A percentile compares a stretch with the other conserved stretches of the same genome.
Conservation (phyloP, 2,113 vertebrate genomes). For the Meriones unguiculatus region DNA sequence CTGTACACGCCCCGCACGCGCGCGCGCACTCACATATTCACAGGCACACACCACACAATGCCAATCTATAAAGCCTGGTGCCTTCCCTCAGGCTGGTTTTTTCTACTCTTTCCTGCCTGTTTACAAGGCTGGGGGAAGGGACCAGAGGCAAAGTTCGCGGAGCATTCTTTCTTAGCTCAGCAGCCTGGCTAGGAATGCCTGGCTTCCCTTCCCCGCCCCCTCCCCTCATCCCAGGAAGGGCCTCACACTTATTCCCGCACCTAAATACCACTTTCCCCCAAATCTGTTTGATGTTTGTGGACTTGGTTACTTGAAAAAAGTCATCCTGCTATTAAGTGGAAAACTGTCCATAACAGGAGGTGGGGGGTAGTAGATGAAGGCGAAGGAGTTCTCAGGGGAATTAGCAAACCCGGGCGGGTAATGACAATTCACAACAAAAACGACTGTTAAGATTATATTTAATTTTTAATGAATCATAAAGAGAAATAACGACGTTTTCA, state of each 20-base stretch:
- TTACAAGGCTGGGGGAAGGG: slow-evolving; percentile 49
- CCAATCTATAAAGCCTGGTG: background rate
- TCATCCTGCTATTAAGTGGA: background rate
- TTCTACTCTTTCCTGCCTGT: background rate
- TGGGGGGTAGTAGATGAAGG: background rate
- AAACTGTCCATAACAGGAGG: background rate
- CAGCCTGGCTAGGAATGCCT: background rate
- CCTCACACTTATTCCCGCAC: background rate
- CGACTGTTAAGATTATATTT: background rate
- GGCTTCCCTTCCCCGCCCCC: background rate
- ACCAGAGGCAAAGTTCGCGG: slow-evolving; percentile 45
- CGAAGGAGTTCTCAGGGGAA: no score
- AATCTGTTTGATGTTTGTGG: background rate
- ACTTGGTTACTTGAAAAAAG: slow-evolving; percentile 4
- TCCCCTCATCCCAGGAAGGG: background rate
- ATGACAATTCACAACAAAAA: background rate
- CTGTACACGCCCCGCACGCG: rapidly evolving
- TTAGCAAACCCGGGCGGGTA: background rate
- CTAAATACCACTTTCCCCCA: background rate
- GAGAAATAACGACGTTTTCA: slow-evolving; percentile 43
- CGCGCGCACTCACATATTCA: background rate
- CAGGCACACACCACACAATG: background rate
- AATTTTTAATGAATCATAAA: slow-evolving; percentile 50
- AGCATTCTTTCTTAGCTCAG: background rate
- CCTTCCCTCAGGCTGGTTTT: slow-evolving; percentile 34